phyloP scores from a whole-genome alignment of 2,888 invertebrate genomes.

The Catocala sponsa region DNA sequence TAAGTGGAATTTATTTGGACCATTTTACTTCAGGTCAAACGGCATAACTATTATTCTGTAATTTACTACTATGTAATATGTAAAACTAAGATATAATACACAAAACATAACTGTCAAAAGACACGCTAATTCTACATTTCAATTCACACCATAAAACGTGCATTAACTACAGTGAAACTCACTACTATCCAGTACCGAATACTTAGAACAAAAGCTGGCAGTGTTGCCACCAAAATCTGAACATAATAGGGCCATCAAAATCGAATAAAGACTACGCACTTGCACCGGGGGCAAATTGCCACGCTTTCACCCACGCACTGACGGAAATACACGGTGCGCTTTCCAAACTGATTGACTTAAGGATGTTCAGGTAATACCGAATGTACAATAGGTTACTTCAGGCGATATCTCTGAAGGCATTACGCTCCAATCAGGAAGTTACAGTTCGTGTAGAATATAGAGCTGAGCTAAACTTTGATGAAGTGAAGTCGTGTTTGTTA shows the following conservation, averaged over 20 bases:
- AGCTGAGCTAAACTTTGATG: background rate
- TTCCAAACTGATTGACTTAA: slow-evolving; percentile 42
- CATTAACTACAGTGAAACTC: slow-evolving; percentile 15
- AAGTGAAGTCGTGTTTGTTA: too few relatives aligned
- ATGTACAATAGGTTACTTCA: slow-evolving; percentile 30
- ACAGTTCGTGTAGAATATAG: background rate
- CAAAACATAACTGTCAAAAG: background rate
- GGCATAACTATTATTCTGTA: too few relatives aligned
- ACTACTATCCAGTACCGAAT: slow-evolving; percentile 11
- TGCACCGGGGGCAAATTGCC: slow-evolving; percentile 55
- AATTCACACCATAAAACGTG: background rate
- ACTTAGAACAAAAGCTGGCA: slow-evolving; percentile 11
- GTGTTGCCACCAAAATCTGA: slow-evolving; percentile 17
- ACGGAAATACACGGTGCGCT: slow-evolving; percentile 50
- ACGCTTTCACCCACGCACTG: slow-evolving; percentile 65
- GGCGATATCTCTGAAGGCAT: slow-evolving; percentile 11
- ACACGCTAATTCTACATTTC: too few relatives aligned
- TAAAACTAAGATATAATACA: background rate
- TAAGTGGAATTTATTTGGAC: too few relatives aligned
- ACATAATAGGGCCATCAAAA: slow-evolving; percentile 51
- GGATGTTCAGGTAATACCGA: slow-evolving; percentile 38
- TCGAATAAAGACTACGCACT: slow-evolving; percentile 51
- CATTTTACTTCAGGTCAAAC: too few relatives aligned
- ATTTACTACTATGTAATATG: too few relatives aligned
- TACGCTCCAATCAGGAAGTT: background rate